A percentile compares a stretch with the other conserved stretches of the same genome.
Evolutionary conservation across 2,888 invertebrate species (phyloP).

Genomic region (Muscina levida): DNA sequence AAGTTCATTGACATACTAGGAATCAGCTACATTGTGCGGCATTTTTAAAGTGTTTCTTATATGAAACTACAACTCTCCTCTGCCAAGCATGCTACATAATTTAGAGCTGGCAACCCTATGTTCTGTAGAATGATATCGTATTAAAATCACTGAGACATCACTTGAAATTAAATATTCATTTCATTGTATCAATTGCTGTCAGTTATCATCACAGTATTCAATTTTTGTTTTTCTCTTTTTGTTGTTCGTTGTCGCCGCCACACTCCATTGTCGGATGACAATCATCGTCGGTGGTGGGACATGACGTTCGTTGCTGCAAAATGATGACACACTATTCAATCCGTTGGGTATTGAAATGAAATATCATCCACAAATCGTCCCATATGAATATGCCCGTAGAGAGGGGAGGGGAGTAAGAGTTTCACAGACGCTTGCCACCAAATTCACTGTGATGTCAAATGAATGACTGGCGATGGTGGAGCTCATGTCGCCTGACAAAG

Average conservation of each 20-base stretch:
- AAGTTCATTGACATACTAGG: background rate
- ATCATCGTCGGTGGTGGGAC: conserved; percentile 27
- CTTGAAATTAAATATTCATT: conserved; percentile 45
- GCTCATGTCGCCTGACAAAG: conserved; percentile 8
- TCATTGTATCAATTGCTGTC: conserved; percentile 41
- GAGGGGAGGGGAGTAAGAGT: background rate
- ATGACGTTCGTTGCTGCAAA: too few species aligned
- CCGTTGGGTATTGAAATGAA: conserved; percentile 11
- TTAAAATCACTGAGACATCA: conserved; percentile 35
- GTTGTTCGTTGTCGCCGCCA: conserved; percentile 5
- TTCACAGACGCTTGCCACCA: too few species aligned
- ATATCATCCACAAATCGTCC: conserved; percentile 5
- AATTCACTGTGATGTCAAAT: too few species aligned
- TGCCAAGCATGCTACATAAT: too few species aligned
- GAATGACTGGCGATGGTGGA: background rate
- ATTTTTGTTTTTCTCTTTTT: conserved; percentile 20
- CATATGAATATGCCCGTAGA: conserved; percentile 15
- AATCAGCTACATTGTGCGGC: background rate
- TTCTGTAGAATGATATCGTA: background rate
- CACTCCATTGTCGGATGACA: conserved; percentile 40
- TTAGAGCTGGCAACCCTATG: background rate
- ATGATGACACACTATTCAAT: conserved; percentile 38
- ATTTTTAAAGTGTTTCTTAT: background rate
- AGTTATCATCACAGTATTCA: conserved; percentile 34
- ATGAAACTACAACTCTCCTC: too few species aligned